Base-by-base conservation (phyloP, 2,113 vertebrate genomes). In the Otis tarda region DNA sequence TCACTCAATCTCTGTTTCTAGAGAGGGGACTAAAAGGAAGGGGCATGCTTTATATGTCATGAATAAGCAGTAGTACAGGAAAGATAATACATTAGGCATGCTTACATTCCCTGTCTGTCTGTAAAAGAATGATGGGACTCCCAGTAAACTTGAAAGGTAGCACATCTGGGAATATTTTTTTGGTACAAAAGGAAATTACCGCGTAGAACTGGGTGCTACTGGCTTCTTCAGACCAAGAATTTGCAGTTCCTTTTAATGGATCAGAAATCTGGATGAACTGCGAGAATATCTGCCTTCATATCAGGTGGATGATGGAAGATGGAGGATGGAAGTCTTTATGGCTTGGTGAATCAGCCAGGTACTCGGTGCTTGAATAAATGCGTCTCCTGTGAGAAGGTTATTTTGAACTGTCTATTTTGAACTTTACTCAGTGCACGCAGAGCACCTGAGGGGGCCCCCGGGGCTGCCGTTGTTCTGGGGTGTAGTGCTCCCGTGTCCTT, bases 341-440 rank as follows among this genome's bases (percentile, higher is more conserved):
- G 35, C 49, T 64, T 75, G 30, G 39, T 47, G 30, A 75, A 81
- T 91, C 80, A 53, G 64, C 31, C 52, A 35, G 39, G 17, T 76
- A 9, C 21, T 45, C 0, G 0, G 12, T 7, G 7, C 64, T 35
- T 59, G 39, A 52, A 43, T 60, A 55, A 75, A 64, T 47, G 35
- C 31, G 31, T 70, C 37, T 28, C 15, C 16, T 30, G n/a, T 49
- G 71, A 35, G 65, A 33, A 61, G 25, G 30, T 60, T 53, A 4
- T 76, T 89, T 39, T 50, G 64, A 57, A 6, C 45, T 59, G 50
- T 18, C 52, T 25, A 1, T 68, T 70, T 74, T 49, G 87, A 92
- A 14, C 35, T 9, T 59, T 71, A 19, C 24, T 28, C 0, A 1
- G 31, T 1, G 2, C 12, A 25, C 35, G 13, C 0, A 1, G 17